Conservation (phyloP, 2,797 vertebrate species). For the Xiphophorus birchmanni region DNA sequence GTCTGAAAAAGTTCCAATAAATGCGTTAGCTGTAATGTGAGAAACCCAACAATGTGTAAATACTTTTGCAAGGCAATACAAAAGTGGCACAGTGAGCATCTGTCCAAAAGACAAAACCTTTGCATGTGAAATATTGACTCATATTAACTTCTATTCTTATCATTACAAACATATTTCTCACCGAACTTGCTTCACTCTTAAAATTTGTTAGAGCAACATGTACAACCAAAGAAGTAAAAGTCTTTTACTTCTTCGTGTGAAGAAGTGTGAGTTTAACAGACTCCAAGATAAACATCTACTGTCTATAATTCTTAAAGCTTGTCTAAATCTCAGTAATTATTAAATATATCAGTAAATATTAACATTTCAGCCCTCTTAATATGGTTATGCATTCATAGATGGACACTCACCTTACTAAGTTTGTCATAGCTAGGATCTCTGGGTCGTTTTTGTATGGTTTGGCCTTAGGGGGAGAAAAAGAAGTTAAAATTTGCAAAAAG, state of each 20-base stretch:
- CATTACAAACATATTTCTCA: not conserved
- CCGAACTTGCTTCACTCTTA: not conserved
- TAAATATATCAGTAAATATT: not conserved
- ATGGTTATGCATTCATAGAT: not conserved
- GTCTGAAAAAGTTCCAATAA: not conserved
- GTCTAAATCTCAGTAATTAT: not conserved
- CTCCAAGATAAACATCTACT: not conserved
- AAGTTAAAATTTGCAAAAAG: not conserved
- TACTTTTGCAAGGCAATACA: not conserved
- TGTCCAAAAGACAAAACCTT: not conserved
- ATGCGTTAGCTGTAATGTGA: not conserved
- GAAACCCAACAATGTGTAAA: not conserved
- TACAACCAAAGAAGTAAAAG: not conserved
- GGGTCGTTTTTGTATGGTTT: constrained; percentile 99
- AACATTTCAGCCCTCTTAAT: not conserved
- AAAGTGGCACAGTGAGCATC: not conserved
- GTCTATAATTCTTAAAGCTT: not conserved
- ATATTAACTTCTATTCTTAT: not conserved
- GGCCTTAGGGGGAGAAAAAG: constrained; percentile 79
- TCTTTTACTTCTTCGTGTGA: too few relatives aligned
- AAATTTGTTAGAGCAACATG: not conserved
- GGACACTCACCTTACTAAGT: constrained; percentile 97
- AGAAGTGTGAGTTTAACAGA: not conserved
- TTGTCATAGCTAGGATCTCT: constrained; percentile 99
- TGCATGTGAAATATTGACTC: not conserved